A percentile compares a stretch with the other conserved stretches of the same genome.
Conservation (phyloP, 2,113 vertebrate species). For the Cariama cristata region DNA sequence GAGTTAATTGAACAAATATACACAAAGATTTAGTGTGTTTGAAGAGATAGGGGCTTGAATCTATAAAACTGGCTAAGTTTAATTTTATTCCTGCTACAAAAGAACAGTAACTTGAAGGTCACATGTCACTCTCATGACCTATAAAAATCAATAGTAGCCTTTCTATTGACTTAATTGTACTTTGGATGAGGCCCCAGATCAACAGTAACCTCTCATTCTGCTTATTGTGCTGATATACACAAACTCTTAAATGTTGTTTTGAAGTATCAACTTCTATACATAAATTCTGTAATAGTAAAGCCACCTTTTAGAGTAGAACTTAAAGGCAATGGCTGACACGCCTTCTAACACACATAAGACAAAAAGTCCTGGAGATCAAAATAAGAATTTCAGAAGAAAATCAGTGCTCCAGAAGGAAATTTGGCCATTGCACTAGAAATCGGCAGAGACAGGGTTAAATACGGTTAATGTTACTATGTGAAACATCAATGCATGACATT, state of each 20-base stretch:
- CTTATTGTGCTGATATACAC: background rate
- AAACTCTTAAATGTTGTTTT: background rate
- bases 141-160: background rate
- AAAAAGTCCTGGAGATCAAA: background rate
- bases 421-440: background rate
- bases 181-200: background rate
- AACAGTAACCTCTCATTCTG: background rate
- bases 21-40: background rate
- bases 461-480: background rate
- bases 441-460: conserved; percentile 22
- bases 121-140: background rate
- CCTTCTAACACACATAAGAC: rapidly evolving
- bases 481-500: conserved; percentile 54
- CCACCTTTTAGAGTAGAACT: background rate
- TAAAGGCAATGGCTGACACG: background rate
- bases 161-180: background rate
- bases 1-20: background rate
- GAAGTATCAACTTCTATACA: background rate
- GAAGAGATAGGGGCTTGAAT: background rate
- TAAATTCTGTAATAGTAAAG: background rate
- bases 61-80: background rate
- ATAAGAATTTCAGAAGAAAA: background rate
- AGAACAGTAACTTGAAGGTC: background rate
- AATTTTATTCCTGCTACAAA: background rate
- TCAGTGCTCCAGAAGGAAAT: background rate